Conservation (phyloP, 2,113 vertebrate species). For the Microcebus tavaratra region DNA sequence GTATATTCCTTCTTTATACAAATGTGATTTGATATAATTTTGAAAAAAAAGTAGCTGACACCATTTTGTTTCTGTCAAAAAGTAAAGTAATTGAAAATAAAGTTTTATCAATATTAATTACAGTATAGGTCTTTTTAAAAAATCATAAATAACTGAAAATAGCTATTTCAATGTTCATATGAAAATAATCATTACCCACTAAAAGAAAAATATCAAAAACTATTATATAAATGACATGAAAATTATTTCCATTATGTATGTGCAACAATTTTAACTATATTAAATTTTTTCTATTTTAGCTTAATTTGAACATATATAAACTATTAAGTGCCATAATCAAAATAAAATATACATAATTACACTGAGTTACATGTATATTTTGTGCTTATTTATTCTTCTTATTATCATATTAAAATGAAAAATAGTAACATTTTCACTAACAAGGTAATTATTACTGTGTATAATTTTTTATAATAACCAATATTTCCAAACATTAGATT, state of each 20-base stretch:
- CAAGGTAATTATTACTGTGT: neutral
- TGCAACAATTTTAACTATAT: neutral
- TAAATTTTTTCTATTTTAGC: neutral
- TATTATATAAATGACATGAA: conserved; percentile 8
- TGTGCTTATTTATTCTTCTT: neutral
- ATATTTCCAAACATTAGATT: neutral
- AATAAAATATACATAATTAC: neutral
- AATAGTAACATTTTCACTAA: neutral
- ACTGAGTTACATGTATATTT: neutral
- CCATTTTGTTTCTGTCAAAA: conserved; percentile 7
- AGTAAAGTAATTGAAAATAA: conserved; percentile 1
- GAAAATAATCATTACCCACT: neutral
- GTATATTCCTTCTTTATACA: neutral
- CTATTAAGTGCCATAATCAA: neutral
- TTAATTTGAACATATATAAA: neutral
- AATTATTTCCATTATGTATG: neutral
- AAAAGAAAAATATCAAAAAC: neutral
- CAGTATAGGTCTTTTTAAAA: neutral
- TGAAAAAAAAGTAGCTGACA: neutral
- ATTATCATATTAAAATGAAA: neutral
- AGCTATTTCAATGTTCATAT: neutral
- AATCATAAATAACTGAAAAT: conserved; percentile 21
- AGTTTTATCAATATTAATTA: neutral
- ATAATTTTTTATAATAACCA: neutral
- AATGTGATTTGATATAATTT: neutral